Evolutionary conservation across 1,140 invertebrate species (phyloP), one percentile per base, ranked within the genome.

Genomic region (Andricus grossulariae): DNA sequence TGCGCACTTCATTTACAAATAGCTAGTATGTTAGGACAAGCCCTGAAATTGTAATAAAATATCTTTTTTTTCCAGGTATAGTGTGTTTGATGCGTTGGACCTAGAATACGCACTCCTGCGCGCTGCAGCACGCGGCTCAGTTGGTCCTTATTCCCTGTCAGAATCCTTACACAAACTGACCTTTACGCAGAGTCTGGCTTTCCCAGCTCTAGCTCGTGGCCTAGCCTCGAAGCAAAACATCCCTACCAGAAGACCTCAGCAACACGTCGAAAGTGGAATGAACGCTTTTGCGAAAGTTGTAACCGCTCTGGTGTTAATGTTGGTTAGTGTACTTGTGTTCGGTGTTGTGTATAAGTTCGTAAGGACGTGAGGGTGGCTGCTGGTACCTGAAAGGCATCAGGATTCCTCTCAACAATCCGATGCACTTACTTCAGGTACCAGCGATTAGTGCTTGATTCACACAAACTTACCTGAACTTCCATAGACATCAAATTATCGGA

Each of bases 281-380:
- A 95, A 95, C 88, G 93, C 93, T 52, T 95, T 94, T 85, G 94
- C 94, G 52, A 95, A 95, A 87, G 93, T 95, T 25, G 92, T 95
- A 45, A 95, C 95, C 0, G 94, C 95, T 8, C 88, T 95, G 7
- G 93, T 95, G 1, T 88, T 95, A 19, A 93, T 95, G 78, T 88
- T 95, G 12, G 94, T 96, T 25, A 95, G 94, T 82, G 94, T 96
- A 66, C 91, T 96, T 84, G 94, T 95, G 72, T 95, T 95, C 86
- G 93, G 94, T 13, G 94, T 95, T 3, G 94, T 96, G 25, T 95
- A 95, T 85, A 96, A 95, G 85, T 95, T 95, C 84, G 94, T 95
- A 82, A 92, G 93, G 85, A 95, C 94, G 93, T 95, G 94, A 95
- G 94, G 94, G 57, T 94, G 94, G 92, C 93, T 95, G 88, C 91